Evolutionary conservation across 2,888 invertebrate species (phyloP).

Genomic region (Chaetogeoica ovagalla): DNA sequence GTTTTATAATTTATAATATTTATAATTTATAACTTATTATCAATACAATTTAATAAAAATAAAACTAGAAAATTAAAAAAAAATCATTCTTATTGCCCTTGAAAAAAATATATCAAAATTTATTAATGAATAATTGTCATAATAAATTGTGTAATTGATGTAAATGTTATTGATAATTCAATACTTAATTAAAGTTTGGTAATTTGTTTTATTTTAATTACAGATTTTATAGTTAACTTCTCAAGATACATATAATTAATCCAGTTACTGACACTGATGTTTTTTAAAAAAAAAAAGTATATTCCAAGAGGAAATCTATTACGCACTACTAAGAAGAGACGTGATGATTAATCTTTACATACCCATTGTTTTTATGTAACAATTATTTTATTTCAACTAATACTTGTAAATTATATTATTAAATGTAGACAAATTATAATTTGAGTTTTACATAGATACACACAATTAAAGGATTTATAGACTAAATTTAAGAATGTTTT

Average conservation of each 20-base stretch:
- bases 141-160: too few relatives aligned
- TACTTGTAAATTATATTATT: not conserved
- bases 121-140: too few relatives aligned
- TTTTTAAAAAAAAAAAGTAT: not conserved
- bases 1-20: not conserved
- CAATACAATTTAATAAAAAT: not conserved
- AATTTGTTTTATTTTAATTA: conserved; percentile 23
- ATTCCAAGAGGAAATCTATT: conserved; percentile 7
- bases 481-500: too few relatives aligned
- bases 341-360: not conserved
- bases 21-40: not conserved
- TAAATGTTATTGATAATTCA: too few relatives aligned
- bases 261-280: conserved; percentile 4
- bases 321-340: not conserved
- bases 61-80: not conserved
- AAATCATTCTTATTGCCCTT: not conserved
- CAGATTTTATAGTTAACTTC: conserved; percentile 33
- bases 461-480: too few relatives aligned
- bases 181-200: too few relatives aligned
- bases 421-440: not conserved
- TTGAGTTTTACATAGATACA: too few relatives aligned
- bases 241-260: conserved; percentile 23
- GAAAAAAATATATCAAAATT: too few relatives aligned
- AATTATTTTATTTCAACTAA: not conserved
- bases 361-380: too few relatives aligned